Evolutionary conservation across 2,113 vertebrate genomes (phyloP), one percentile per base, ranked within the genome.

Genomic region (Psittacula cyanocephala): DNA sequence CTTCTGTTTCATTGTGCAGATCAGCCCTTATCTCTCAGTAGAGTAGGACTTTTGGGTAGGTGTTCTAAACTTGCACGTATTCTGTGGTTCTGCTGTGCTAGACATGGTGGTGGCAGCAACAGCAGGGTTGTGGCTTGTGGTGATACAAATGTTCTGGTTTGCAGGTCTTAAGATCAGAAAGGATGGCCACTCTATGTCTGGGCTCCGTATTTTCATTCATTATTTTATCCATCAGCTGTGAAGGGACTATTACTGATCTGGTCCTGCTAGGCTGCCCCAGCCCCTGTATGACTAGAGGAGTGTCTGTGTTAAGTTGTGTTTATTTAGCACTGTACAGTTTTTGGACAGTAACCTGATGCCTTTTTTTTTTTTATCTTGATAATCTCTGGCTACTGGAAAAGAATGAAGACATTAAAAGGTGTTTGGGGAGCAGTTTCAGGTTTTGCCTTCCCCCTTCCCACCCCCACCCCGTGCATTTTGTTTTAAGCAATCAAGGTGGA

Each of bases 391-490:
- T 63, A 27, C 28, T 86, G 39, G 35, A 33, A 47, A 55, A 88
- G 14, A 78, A 41, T 43, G 4, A 78, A 72, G n/a, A 65, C 6
- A 47, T 88, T 44, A 33, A 35, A 17, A 67, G 88, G 22, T 62
- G 11, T 20, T 64, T 39, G 9, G 3, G 14, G 11, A 47, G 24
- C 6, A 2, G 17, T 63, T 69, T 41, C 0, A 59, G 57, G 33
- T 20, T 41, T 29, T 17, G 3, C 2, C 1, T 13, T 3, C 3
- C 12, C 12, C 2, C 2, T 8, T 6, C 47, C 5, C 23, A 47
- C 46, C 10, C 46, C 20, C 46, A 22, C 8, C 6, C 27, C 17
- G 9, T 33, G 22, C 4, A 1, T 39, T 44, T 47, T 72, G 24
- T 39, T 62, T 81, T 33, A 50, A 59, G 47, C 31, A 60, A 19